Conservation (phyloP, 2,113 vertebrate genomes). For the Pholis gunnellus region DNA sequence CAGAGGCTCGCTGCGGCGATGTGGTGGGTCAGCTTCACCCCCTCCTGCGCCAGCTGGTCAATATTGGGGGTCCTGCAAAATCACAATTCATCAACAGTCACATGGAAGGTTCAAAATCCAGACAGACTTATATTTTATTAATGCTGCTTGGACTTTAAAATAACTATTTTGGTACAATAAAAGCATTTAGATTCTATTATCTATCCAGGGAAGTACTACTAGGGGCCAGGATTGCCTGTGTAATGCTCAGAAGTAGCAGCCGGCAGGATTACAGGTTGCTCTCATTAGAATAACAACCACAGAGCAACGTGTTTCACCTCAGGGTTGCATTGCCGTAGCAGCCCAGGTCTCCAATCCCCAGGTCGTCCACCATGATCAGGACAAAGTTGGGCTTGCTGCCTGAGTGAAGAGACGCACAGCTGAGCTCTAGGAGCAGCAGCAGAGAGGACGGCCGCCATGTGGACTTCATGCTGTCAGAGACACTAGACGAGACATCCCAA, state of each 20-base stretch:
- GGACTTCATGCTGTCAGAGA: constrained; percentile 78
- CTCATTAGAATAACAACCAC: background rate
- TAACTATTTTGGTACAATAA: too few relatives aligned
- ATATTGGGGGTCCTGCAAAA: constrained; percentile 88
- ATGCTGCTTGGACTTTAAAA: too few relatives aligned
- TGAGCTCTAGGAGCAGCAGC: constrained; percentile 39
- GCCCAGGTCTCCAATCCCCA: constrained; percentile 92
- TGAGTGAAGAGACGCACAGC: constrained; percentile 23
- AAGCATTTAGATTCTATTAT: too few relatives aligned
- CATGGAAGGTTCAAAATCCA: background rate
- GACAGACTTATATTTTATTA: background rate
- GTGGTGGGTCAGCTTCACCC: constrained; percentile 90
- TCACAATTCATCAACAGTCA: constrained; percentile 6
- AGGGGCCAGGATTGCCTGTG: too few relatives aligned
- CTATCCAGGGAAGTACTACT: too few relatives aligned
- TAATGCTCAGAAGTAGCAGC: background rate
- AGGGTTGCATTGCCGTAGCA: constrained; percentile 92
- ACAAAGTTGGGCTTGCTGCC: constrained; percentile 84
- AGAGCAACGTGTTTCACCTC: constrained; percentile 79
- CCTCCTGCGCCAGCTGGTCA: constrained; percentile 85
- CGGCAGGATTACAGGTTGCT: background rate
- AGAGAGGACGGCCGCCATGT: constrained; percentile 41
- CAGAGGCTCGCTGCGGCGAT: constrained; percentile 90
- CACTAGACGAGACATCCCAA: background rate
- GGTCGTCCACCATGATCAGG: constrained; percentile 91